Evolutionary conservation across 2,797 vertebrate species (phyloP).

Genomic region (Pseudochirops cupreus): DNA sequence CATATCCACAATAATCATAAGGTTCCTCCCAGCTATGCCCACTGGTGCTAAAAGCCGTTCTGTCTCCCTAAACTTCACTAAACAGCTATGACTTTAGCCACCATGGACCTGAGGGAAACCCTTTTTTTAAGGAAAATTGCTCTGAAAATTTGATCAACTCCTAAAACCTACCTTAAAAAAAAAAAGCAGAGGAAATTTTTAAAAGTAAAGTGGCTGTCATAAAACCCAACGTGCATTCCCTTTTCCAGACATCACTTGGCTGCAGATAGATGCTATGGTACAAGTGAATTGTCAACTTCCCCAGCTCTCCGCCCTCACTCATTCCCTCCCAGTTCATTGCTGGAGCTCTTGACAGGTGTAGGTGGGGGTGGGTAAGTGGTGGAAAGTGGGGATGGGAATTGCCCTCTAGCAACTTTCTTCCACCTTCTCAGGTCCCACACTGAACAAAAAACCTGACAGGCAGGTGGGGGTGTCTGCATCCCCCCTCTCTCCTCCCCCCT

Average conservation of each 20-base stretch:
- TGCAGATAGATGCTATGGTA: not conserved
- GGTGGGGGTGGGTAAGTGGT: not conserved
- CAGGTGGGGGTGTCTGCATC: not conserved
- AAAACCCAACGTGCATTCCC: constrained; percentile 35
- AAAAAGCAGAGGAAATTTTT: not conserved
- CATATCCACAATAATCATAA: not conserved
- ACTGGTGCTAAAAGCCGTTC: constrained; percentile 34
- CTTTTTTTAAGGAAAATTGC: constrained; percentile 35
- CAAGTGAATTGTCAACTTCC: not conserved
- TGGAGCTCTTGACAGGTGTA: constrained; percentile 65
- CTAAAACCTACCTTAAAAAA: not conserved
- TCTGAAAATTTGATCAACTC: constrained; percentile 47
- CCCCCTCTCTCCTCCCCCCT: constrained; percentile 16
- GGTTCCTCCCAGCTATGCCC: not conserved
- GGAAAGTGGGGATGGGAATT: constrained; percentile 13
- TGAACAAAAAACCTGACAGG: not conserved
- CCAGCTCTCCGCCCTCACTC: not conserved
- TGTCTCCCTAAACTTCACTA: constrained; percentile 41
- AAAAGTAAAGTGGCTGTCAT: not conserved
- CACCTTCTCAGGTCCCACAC: not conserved
- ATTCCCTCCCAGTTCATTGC: not conserved
- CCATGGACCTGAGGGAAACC: constrained; percentile 59
- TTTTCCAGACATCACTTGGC: constrained; percentile 1
- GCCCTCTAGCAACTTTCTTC: constrained; percentile 56
- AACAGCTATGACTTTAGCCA: constrained; percentile 41